phyloP scores from a whole-genome alignment of 2,113 vertebrate genomes.

The Perognathus longimembris region DNA sequence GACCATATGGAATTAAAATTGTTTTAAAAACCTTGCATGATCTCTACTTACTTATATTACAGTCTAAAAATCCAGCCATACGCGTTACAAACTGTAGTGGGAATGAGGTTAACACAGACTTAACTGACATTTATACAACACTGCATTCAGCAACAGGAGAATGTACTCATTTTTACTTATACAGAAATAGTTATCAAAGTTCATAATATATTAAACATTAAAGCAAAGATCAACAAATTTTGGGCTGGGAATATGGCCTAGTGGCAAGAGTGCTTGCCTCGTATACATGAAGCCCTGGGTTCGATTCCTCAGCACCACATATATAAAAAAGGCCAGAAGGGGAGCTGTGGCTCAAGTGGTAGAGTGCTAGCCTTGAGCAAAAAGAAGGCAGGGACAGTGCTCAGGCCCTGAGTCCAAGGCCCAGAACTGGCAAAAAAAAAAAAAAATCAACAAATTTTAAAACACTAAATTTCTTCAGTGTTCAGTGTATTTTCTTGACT shows the following conservation, averaged over 20 bases:
- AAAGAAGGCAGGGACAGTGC: too few species aligned
- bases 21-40: neutral
- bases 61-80: conserved; percentile 31
- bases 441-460: conserved; percentile 29
- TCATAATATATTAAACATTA: neutral
- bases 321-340: too few species aligned
- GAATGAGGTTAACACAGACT: neutral
- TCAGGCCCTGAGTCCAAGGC: too few species aligned
- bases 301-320: too few species aligned
- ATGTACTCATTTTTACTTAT: conserved; percentile 2
- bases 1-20: conserved; percentile 14
- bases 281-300: too few species aligned
- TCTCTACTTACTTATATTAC: conserved; percentile 27
- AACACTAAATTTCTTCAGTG: conserved; percentile 5
- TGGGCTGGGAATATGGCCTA: too few species aligned
- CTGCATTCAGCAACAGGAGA: neutral
- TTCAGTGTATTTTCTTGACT: neutral
- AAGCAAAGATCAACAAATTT: conserved; percentile 19
- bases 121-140: neutral
- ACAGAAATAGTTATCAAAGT: conserved; percentile 6
- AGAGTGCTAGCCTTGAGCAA: too few species aligned
- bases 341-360: too few species aligned
- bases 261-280: too few species aligned
- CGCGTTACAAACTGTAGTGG: neutral
- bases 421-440: too few species aligned